These are phyloP conservation scores for Ips nitidus DNA, from an alignment of 1,140 invertebrate genomes.

Conservation along the genomic window DNA sequence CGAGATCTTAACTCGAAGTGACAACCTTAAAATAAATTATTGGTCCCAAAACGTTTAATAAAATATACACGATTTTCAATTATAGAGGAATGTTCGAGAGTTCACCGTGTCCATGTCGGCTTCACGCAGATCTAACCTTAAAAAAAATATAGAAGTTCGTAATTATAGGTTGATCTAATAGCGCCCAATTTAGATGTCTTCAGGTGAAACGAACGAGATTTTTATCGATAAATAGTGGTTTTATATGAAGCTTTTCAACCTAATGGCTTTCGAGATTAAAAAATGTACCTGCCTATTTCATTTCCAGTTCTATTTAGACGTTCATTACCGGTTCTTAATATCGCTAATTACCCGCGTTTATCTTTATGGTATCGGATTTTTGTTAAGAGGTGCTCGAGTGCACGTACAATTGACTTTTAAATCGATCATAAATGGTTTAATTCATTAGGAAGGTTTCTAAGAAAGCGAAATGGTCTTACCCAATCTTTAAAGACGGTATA, in stretches of 20 bases:
- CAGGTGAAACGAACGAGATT: conserved; percentile 23
- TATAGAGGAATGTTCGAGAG: not conserved
- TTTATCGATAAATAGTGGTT: conserved; percentile 29
- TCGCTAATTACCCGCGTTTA: conserved; percentile 25
- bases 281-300: conserved; percentile 31
- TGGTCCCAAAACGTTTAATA: conserved; percentile 9
- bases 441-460: too few species aligned
- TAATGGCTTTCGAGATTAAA: conserved; percentile 27
- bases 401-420: not conserved
- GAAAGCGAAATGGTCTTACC: too few species aligned
- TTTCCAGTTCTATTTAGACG: conserved; percentile 18
- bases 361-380: conserved; percentile 27
- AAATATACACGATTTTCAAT: conserved; percentile 21
- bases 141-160: conserved; percentile 13
- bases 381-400: conserved; percentile 21
- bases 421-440: not conserved
- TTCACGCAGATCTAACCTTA: not conserved
- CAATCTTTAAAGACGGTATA: too few species aligned
- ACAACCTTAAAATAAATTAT: conserved; percentile 26
- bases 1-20: conserved; percentile 17
- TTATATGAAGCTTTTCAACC: conserved; percentile 16
- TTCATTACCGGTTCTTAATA: conserved; percentile 27
- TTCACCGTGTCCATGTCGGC: not conserved
- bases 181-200: conserved; percentile 29
- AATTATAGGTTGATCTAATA: conserved; percentile 27